Evolutionary conservation across 2,888 invertebrate species (phyloP), one percentile per base, ranked within the genome.

Genomic region (Trachelus tabidus): DNA sequence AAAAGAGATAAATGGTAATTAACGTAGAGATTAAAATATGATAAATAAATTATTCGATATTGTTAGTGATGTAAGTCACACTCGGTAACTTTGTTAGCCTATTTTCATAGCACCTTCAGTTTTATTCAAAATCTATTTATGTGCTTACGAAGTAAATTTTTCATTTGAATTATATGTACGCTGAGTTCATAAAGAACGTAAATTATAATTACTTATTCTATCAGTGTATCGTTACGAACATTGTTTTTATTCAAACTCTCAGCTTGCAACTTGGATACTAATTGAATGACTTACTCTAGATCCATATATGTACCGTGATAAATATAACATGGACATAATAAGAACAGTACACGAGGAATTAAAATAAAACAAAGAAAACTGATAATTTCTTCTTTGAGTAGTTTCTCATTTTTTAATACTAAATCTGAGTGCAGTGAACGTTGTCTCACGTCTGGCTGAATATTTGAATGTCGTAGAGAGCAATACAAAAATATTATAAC

Each of bases 61-160:
- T 56, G 56, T 56, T 56, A 56, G 56, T 56, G 56, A 56, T 56
- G 84, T 85, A 83, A 81, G 82, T 79, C 81, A 82, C 83, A 84
- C 68, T 34, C 69, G 34, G 76, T 73, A 71, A 82, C 73, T 79
- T 77, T 31, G 69, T 79, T 78, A 79, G 56, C 34, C 73, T 40
- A 34, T 31, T 79, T 78, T 79, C 78, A 37, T 78, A 79, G 79
- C 12, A 34, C 56, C 23, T 56, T 56, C 56, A 56, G 9, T 56
- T 56, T 56, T 78, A 79, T 75, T 79, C 56, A 79, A 79, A 71
- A 79, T 79, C 73, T 79, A 71, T 75, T 75, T 73, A 73, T 40
- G 73, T 40, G 76, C 73, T 73, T 73, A 33, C 79, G 34, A 31
- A 73, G 75, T 78, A 35, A 12, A 79, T 79, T 79, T 76, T 34